Conservation (phyloP, 1,140 invertebrate species). For the Plectus sambesii region DNA sequence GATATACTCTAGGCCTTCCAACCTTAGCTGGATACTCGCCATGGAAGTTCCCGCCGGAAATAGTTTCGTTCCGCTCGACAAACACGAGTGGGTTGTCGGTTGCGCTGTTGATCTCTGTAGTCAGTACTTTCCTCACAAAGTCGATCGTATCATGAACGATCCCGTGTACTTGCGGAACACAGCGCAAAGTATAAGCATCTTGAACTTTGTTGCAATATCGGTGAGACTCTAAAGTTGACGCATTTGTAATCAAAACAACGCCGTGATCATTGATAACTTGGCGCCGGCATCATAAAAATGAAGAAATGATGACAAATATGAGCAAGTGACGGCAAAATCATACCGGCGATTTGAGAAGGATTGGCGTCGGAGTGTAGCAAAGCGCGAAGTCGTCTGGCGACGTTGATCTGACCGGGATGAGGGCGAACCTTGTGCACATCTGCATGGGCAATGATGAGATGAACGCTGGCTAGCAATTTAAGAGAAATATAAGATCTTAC, state of each 20-base stretch:
- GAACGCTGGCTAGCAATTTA: background rate
- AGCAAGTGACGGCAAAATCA: too few relatives aligned
- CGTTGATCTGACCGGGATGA: slow-evolving; percentile 58
- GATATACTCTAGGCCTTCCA: slow-evolving; percentile 10
- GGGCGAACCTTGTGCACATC: slow-evolving; percentile 59
- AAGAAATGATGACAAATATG: too few relatives aligned
- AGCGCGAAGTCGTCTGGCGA: slow-evolving; percentile 56
- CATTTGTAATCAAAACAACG: background rate
- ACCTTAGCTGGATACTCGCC: slow-evolving; percentile 66
- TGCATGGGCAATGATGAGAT: slow-evolving; percentile 36
- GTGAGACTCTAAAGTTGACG: slow-evolving; percentile 49
- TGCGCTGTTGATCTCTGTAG: slow-evolving; percentile 61
- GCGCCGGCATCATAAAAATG: too few relatives aligned
- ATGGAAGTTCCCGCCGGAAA: slow-evolving; percentile 60
- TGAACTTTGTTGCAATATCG: slow-evolving; percentile 61
- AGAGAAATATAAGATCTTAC: slow-evolving; percentile 45
- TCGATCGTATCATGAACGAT: slow-evolving; percentile 61
- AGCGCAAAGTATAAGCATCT: slow-evolving; percentile 63
- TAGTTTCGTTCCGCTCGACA: slow-evolving; percentile 58
- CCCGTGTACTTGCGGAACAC: slow-evolving; percentile 61
- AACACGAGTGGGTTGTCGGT: slow-evolving; percentile 66
- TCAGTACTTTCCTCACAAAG: slow-evolving; percentile 57
- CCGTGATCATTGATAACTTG: background rate
- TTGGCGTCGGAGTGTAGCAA: slow-evolving; percentile 59
- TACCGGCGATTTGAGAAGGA: slow-evolving; percentile 61